A percentile compares a stretch with the other conserved stretches of the same genome.
These are phyloP conservation scores for Nemurella pictetii DNA, from an alignment of 2,888 invertebrate genomes.

Conservation along the genomic window DNA sequence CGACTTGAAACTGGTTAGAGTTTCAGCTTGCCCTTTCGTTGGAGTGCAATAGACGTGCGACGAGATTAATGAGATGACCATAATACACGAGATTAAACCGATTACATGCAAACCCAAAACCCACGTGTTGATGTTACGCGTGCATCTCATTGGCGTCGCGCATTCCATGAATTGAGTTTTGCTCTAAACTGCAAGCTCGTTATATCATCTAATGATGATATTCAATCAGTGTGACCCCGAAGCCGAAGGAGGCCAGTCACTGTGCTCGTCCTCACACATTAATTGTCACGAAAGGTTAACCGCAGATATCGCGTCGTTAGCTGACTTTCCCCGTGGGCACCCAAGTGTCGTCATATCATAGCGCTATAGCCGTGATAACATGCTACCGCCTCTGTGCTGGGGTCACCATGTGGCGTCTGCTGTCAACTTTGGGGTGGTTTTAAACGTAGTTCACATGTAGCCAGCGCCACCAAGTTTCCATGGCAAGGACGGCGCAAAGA, in stretches of 20 bases:
- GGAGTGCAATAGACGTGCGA: background rate
- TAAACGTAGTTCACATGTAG: too few relatives aligned
- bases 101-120: too few relatives aligned
- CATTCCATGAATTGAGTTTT: background rate
- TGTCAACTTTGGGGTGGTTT: too few relatives aligned
- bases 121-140: too few relatives aligned
- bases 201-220: background rate
- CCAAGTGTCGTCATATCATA: background rate
- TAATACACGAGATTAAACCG: background rate
- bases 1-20: background rate
- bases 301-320: background rate
- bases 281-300: constrained; percentile 18
- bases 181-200: background rate
- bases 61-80: background rate
- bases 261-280: background rate
- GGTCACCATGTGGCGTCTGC: too few relatives aligned
- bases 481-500: too few relatives aligned
- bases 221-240: constrained; percentile 9
- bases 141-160: background rate
- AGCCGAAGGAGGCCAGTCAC: background rate
- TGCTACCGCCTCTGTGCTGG: too few relatives aligned
- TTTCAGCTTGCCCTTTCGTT: background rate
- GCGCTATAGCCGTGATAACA: background rate
- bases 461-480: too few relatives aligned
- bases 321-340: background rate